Evolutionary conservation across 2,888 invertebrate species (phyloP), one percentile per base, ranked within the genome.

Genomic region (Dromius quadrimaculatus): DNA sequence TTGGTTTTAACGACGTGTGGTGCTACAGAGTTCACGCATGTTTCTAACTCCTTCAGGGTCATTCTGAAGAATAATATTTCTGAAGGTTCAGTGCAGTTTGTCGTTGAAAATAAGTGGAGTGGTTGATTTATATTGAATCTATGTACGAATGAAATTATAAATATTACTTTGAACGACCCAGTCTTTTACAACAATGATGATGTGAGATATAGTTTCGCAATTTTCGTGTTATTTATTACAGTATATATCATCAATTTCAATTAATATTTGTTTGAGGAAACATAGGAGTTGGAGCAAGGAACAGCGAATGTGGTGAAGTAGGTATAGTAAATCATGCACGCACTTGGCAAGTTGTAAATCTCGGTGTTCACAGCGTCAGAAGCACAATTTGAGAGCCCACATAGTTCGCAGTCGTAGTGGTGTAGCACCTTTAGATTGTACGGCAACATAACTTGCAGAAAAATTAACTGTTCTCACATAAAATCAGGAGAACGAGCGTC

Each of bases 391-490:
- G 20, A 36, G 34, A 17, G 59, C 20, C 9, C 19, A n/a, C n/a
- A n/a, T n/a, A n/a, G n/a, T n/a, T n/a, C n/a, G n/a, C n/a, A n/a
- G n/a, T n/a, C n/a, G n/a, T n/a, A n/a, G n/a, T n/a, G 36, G 34
- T 6, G 28, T 28, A 11, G 50, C 50, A 23, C 28, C 50, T 54
- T 28, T 13, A 41, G 11, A 6, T 41, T 15, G 41, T 11, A 36
- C 36, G 47, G 34, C 13, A 62, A 62, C 62, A 62, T 62, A 62
- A 62, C 41, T 62, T 62, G 62, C 41, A 62, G 62, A 62, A 62
- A 62, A 62, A 62, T 62, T 62, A 62, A 62, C 62, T 41, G 62
- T 62, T 62, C 41, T 15, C 62, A 62, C 62, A 62, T 62, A 62
- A 62, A 62, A 62, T 38, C 62, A 62, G 43, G 38, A 41, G 43